These are phyloP conservation scores for Helobdella robusta DNA, from an alignment of 2,888 invertebrate genomes.

Conservation along the genomic window DNA sequence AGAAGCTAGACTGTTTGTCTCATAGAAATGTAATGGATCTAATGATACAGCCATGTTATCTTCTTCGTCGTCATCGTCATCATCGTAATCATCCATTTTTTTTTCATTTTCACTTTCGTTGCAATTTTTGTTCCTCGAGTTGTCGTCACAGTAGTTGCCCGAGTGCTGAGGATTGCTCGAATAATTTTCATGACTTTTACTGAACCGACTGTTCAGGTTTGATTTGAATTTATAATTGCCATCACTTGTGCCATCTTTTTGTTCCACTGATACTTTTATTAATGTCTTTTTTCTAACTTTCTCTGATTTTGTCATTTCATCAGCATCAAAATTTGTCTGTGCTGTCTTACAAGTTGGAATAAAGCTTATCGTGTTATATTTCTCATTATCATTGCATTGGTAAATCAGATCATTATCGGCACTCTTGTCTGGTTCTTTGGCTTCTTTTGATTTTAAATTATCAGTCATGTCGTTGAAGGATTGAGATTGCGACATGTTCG, in stretches of 20 bases:
- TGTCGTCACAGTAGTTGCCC: background rate
- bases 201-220: conserved; percentile 16
- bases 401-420: background rate
- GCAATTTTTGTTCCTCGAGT: background rate
- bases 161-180: conserved; percentile 6
- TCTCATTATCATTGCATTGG: too few relatives aligned
- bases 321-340: too few relatives aligned
- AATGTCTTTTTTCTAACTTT: background rate
- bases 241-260: background rate
- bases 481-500: conserved; percentile 13
- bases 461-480: conserved; percentile 3
- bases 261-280: background rate
- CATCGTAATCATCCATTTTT: too few relatives aligned
- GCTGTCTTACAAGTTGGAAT: background rate
- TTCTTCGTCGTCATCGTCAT: conserved; percentile 8
- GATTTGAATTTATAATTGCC: too few relatives aligned
- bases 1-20: too few relatives aligned
- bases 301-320: background rate
- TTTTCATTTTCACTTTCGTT: too few relatives aligned
- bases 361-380: background rate
- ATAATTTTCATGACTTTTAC: conserved; percentile 15
- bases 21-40: too few relatives aligned
- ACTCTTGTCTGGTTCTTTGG: background rate
- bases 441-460: too few relatives aligned
- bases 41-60: conserved; percentile 13